Conservation (phyloP, 2,888 invertebrate species). For the Autographa gamma region DNA sequence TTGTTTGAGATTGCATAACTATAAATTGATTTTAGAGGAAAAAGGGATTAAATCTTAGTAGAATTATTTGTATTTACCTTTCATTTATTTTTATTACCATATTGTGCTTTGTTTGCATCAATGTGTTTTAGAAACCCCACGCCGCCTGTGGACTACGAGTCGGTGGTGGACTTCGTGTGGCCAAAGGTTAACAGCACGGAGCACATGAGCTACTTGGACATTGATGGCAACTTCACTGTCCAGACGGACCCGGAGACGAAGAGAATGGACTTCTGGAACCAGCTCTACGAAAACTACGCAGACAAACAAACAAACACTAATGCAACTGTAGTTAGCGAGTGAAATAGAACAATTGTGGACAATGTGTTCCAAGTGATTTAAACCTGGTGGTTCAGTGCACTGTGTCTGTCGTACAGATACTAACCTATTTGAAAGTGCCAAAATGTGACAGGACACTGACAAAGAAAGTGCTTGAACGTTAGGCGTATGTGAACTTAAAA, state of each 20-base stretch:
- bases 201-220: conserved; percentile 85
- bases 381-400: conserved; percentile 22
- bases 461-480: conserved; percentile 18
- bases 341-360: conserved; percentile 35
- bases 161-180: conserved; percentile 87
- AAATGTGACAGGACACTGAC: conserved; percentile 16
- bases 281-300: conserved; percentile 79
- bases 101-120: not conserved
- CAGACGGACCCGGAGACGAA: conserved; percentile 86
- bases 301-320: conserved; percentile 48
- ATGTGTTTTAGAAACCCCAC: conserved; percentile 85
- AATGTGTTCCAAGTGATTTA: conserved; percentile 32
- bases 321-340: conserved; percentile 31
- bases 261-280: conserved; percentile 89
- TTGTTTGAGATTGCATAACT: not conserved
- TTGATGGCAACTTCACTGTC: conserved; percentile 86
- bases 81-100: not conserved
- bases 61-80: not conserved
- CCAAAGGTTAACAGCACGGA: conserved; percentile 81
- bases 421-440: conserved; percentile 24
- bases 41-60: not conserved
- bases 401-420: conserved; percentile 16
- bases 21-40: not conserved
- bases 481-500: conserved; percentile 42
- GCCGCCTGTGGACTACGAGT: conserved; percentile 84